Evolutionary conservation across 2,113 vertebrate genomes (phyloP).

Genomic region (Tauraco erythrolophus): DNA sequence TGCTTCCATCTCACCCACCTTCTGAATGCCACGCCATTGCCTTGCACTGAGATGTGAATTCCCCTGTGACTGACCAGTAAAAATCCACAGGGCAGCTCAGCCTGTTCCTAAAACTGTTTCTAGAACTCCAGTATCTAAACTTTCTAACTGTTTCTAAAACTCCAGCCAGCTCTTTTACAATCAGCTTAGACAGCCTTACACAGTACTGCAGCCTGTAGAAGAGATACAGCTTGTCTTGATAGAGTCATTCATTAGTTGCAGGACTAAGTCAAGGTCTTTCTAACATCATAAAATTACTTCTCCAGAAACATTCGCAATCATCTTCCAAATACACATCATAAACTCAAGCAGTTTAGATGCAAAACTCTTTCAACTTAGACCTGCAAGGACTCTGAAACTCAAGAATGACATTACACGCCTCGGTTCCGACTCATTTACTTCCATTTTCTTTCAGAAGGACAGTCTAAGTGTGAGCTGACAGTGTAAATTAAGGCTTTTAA

Average conservation of each 20-base stretch:
- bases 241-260: neutral
- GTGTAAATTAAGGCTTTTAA: neutral
- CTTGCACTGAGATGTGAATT: neutral
- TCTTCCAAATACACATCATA: neutral
- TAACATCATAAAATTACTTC: neutral
- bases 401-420: neutral
- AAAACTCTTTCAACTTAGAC: neutral
- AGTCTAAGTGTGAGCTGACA: neutral
- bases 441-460: neutral
- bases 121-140: neutral
- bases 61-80: neutral
- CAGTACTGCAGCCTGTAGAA: neutral
- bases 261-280: neutral
- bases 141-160: neutral
- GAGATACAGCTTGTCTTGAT: neutral
- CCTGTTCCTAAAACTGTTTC: neutral
- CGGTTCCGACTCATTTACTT: neutral
- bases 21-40: neutral
- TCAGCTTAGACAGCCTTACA: neutral
- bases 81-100: neutral
- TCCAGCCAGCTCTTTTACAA: neutral
- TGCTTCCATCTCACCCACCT: neutral
- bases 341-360: neutral
- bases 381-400: neutral
- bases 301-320: neutral